Evolutionary conservation across 2,113 vertebrate species (phyloP), one percentile per base, ranked within the genome.

Genomic region (Triplophysa rosa): DNA sequence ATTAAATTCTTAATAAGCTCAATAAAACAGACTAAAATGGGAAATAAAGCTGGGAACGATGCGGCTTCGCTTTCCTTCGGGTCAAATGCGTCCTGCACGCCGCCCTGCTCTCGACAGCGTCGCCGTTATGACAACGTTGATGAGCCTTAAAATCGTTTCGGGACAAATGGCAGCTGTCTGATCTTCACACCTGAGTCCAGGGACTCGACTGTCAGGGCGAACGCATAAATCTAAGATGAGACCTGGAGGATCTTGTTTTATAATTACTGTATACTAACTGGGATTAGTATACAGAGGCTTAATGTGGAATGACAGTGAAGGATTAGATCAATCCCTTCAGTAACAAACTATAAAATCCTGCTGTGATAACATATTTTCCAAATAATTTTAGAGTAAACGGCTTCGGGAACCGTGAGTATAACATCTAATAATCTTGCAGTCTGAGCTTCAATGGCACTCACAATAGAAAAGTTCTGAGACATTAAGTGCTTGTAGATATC

Each of bases 1-100:
- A 80, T 85, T 79, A 67, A 83, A 66, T 73, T 71, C 45, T 23
- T 72, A 79, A 83, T 69, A 67, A 71, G 78, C 79, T 62, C 26
- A 78, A 52, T 85, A 80, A 85, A 83, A 23, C 21, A 7, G 42
- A 45, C 63, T 29, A 37, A 29, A 67, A 78, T 64, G 63, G 65
- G 75, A 68, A 75, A 78, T 80, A 78, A 80, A 78, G 62, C 29
- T 63, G 59, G 62, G 56, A 65, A 78, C 63, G 24, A 54, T 54
- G 66, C 14, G 47, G 26, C 5, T 74, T 56, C 21, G 45, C 58
- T 64, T 66, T 82, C 40, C 45, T 76, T 47, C 14, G 16, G 26
- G n/a, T 62, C 33, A 59, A 69, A 67, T 68, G 19, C 8, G 17
- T 56, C 56, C 62, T 73, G 61, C 24, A 64, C 61, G 70, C 14